Evolutionary conservation across 1,140 invertebrate species (phyloP).

Genomic region (Leptoteleia sp.): DNA sequence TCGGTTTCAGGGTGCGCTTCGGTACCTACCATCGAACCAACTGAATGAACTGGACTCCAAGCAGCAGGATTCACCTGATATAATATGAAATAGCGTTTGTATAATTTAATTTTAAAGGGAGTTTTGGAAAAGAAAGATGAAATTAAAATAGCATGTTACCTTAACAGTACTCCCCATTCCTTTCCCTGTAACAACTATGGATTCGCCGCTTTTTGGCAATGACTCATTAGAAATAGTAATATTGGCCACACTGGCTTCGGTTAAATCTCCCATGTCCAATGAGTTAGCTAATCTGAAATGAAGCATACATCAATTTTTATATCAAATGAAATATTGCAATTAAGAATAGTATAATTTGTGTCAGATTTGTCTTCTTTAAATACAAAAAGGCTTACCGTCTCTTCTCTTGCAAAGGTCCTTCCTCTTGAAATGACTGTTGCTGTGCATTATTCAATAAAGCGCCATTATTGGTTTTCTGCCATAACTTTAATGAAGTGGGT

Average conservation of each 20-base stretch:
- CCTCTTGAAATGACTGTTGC: conserved; percentile 73
- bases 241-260: conserved; percentile 75
- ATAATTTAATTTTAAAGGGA: too few species aligned
- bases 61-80: conserved; percentile 85
- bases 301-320: too few species aligned
- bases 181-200: conserved; percentile 77
- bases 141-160: too few species aligned
- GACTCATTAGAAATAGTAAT: conserved; percentile 80
- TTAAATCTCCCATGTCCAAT: conserved; percentile 72
- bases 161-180: conserved; percentile 79
- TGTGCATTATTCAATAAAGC: conserved; percentile 66
- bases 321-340: too few species aligned
- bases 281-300: conserved; percentile 71
- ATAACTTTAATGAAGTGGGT: conserved; percentile 78
- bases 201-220: conserved; percentile 77
- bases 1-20: conserved; percentile 91
- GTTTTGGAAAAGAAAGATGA: too few species aligned
- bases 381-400: too few species aligned
- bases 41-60: conserved; percentile 91
- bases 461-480: conserved; percentile 74
- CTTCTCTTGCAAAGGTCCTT: conserved; percentile 71
- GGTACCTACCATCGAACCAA: conserved; percentile 88
- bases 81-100: too few species aligned
- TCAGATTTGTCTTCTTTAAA: too few species aligned
- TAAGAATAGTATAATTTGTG: too few species aligned